Evolutionary conservation across 2,888 invertebrate genomes (phyloP).

Genomic region (Platycheirus albimanus): DNA sequence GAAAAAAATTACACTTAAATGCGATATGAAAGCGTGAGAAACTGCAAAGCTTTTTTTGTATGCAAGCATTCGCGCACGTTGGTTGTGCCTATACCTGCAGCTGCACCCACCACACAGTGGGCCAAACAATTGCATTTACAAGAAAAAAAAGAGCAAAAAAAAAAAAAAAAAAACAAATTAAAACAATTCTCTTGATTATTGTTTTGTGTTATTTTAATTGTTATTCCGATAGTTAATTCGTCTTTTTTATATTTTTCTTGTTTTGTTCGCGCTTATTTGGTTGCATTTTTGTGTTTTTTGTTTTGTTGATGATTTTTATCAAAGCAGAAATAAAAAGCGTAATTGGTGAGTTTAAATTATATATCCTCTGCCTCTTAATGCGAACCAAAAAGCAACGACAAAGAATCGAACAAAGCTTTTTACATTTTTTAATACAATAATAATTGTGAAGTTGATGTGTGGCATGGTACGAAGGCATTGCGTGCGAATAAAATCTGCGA

Average conservation of each 20-base stretch:
- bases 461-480: slow-evolving; percentile 48
- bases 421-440: background rate
- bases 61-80: slow-evolving; percentile 48
- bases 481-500: slow-evolving; percentile 68
- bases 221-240: slow-evolving; percentile 47
- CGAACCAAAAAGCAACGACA: slow-evolving; percentile 29
- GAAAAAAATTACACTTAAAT: background rate
- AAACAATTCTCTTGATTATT: slow-evolving; percentile 55
- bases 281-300: slow-evolving; percentile 34
- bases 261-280: slow-evolving; percentile 3
- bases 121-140: slow-evolving; percentile 18
- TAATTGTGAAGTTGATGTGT: slow-evolving; percentile 21
- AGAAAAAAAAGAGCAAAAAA: slow-evolving; percentile 20
- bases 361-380: slow-evolving; percentile 60
- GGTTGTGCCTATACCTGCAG: too few relatives aligned
- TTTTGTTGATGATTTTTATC: slow-evolving; percentile 66
- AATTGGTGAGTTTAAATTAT: slow-evolving; percentile 70
- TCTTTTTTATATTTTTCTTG: slow-evolving; percentile 2
- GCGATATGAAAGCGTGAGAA: slow-evolving; percentile 66
- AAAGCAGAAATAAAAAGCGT: slow-evolving; percentile 44
- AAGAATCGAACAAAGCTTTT: slow-evolving; percentile 51
- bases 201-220: slow-evolving; percentile 67
- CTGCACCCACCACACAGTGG: slow-evolving; percentile 43
- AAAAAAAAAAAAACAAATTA: too few relatives aligned
- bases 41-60: slow-evolving; percentile 46